phyloP scores from a whole-genome alignment of 2,113 vertebrate genomes.

The Shinisaurus crocodilurus region DNA sequence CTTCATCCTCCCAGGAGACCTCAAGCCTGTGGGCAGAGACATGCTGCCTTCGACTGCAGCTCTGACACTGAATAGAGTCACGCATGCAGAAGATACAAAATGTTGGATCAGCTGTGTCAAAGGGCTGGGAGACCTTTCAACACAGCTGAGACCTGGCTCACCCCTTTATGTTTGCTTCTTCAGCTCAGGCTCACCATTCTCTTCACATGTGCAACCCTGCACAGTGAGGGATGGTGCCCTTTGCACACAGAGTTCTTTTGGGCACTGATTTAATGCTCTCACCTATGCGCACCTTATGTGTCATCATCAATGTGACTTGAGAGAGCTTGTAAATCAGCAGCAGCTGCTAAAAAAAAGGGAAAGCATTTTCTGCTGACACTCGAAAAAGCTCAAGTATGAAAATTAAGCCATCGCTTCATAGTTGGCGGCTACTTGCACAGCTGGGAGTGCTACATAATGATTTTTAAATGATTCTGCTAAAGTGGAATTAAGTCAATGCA shows the following conservation, averaged over 20 bases:
- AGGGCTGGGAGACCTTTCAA: conserved; percentile 1
- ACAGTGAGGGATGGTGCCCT: not conserved
- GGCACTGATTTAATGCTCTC: not conserved
- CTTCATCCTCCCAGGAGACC: not conserved
- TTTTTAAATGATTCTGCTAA: conserved; percentile 1
- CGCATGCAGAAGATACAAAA: not conserved
- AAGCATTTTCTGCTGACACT: not conserved
- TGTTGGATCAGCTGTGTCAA: not conserved
- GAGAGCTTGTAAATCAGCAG: not conserved
- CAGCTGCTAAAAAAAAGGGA: not conserved
- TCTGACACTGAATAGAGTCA: not conserved
- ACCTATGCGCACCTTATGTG: not conserved
- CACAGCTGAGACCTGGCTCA: not conserved
- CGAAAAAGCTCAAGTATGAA: not conserved
- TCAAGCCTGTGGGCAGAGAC: not conserved
- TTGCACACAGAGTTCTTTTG: not conserved
- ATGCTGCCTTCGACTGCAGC: not conserved
- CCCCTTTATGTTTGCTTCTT: conserved; percentile 14
- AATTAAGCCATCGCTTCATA: not conserved
- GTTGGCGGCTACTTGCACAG: not conserved
- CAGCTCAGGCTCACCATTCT: not conserved
- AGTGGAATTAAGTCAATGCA: conserved; percentile 14
- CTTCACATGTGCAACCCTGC: not conserved
- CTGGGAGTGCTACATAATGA: not conserved
- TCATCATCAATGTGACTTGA: not conserved